Evolutionary conservation across 2,113 vertebrate genomes (phyloP), one percentile per base, ranked within the genome.

Genomic region (Pogona vitticeps): DNA sequence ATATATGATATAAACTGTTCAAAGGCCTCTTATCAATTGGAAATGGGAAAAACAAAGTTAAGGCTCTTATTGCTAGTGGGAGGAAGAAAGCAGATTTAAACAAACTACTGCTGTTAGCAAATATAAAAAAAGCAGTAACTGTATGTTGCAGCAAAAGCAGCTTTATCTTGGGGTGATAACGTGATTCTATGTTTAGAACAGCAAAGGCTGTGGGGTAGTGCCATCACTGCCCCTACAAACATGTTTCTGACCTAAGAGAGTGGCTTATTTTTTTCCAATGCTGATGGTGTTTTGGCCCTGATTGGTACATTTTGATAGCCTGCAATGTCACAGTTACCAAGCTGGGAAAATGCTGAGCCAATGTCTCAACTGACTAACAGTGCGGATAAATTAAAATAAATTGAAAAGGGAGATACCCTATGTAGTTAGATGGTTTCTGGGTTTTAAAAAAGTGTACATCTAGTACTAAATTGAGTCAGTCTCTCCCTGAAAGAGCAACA

Each of bases 1-100:
- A 52, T 38, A 21, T 26, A 61, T 40, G 26, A 76, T 56, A 63
- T 36, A 73, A 42, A 63, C 36, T 61, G 13, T 76, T 84, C 46
- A 63, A 84, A 46, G 26, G 31, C 36, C 26, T 18, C 63, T 84
- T 38, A 42, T 75, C 72, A 14, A 58, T 63, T 75, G n/a, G 31
- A 76, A 84, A 65, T 21, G 72, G 18, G 63, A 15, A 71, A 36
- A 71, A 46, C n/a, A 63, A 23, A 65, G 8, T 18, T 33, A 28
- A 75, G n/a, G 23, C 46, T 83, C 81, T 83, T 83, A 83, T 58
- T 59, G 58, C 68, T 58, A 46, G 31, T 15, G 28, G 56, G 82
- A 61, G 20, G 18, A 70, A 73, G 13, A 70, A 68, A 68, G 28
- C 80, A 52, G 63, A 52, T 52, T 56, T 56, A 46, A 52, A 52